Evolutionary conservation across 2,113 vertebrate genomes (phyloP), one percentile per base, ranked within the genome.

Genomic region (Aptenodytes patagonicus): DNA sequence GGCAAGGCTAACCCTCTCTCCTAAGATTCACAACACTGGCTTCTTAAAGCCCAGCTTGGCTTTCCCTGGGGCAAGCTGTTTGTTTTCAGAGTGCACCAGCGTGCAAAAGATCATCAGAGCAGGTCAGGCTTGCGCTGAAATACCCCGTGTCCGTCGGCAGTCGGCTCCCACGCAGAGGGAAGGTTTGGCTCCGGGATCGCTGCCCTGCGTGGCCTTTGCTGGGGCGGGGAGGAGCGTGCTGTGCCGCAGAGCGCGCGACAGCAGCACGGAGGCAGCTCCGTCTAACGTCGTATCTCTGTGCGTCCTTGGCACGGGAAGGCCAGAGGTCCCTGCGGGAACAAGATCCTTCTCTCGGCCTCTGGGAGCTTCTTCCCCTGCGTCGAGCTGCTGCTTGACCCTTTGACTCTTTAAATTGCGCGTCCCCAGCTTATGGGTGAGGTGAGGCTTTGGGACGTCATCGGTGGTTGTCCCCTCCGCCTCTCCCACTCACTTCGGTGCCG

Each of bases 131-230:
- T 6, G 29, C n/a, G 58, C 58, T 26, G 66, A 2, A 52, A 18
- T 4, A 4, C 17, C 34, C 24, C 0, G 3, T 21, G 66, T 25
- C 51, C 2, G 0, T 46, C 18, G 7, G 42, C n/a, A 47, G 62
- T 14, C 13, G 7, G 54, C 65, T 65, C 38, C 44, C 1, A 3
- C 20, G 0, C 1, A 2, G 32, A 51, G 61, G 32, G 16, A 8
- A 2, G 46, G 81, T 38, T 25, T 0, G 17, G 25, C 18, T 32
- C 18, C 20, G 66, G 17, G 18, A 24, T 31, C 2, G 1, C 24
- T 11, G 2, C 49, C 47, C 76, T 19, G 22, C 4, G 5, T 6
- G 28, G 36, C 40, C 17, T 28, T 38, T 34, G 22, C 12, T 0
- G 0, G 55, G 40, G 18, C 17, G 3, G 36, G 29, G 36, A 73